Conservation (phyloP, 2,113 vertebrate genomes). For the Pluvialis apricaria region DNA sequence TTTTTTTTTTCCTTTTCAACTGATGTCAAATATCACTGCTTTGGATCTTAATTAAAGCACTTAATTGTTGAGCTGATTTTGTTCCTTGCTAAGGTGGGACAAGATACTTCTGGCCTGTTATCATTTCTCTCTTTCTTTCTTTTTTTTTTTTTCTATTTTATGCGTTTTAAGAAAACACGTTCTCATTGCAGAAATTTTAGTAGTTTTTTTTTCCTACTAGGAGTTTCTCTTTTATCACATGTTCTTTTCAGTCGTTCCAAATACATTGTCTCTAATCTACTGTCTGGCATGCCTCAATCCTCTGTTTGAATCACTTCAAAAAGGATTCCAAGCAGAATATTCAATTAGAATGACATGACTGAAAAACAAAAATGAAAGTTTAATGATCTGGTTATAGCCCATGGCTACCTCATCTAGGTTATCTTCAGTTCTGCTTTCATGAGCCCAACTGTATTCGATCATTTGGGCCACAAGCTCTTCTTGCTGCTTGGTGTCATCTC, state of each 20-base stretch:
- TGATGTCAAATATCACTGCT: neutral
- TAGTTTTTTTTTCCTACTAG: neutral
- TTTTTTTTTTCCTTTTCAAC: neutral
- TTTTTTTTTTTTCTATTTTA: neutral
- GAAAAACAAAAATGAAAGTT: constrained; percentile 7
- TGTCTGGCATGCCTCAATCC: neutral
- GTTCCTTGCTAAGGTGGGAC: neutral
- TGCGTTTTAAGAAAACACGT: neutral
- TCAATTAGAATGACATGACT: neutral
- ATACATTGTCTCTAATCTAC: neutral
- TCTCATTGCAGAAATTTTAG: neutral
- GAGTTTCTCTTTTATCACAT: neutral
- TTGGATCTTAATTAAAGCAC: constrained; percentile 14
- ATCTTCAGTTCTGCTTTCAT: neutral
- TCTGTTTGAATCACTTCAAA: neutral
- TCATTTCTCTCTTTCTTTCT: neutral
- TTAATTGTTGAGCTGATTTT: neutral
- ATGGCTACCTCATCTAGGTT: neutral
- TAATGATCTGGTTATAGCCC: neutral
- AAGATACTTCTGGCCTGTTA: neutral
- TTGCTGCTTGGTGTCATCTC: neutral
- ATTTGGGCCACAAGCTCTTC: neutral
- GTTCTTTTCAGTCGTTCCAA: neutral
- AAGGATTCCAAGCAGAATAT: neutral
- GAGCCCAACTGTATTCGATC: neutral